Evolutionary conservation across 2,113 vertebrate species (phyloP).

Genomic region (Nothoprocta pentlandii): DNA sequence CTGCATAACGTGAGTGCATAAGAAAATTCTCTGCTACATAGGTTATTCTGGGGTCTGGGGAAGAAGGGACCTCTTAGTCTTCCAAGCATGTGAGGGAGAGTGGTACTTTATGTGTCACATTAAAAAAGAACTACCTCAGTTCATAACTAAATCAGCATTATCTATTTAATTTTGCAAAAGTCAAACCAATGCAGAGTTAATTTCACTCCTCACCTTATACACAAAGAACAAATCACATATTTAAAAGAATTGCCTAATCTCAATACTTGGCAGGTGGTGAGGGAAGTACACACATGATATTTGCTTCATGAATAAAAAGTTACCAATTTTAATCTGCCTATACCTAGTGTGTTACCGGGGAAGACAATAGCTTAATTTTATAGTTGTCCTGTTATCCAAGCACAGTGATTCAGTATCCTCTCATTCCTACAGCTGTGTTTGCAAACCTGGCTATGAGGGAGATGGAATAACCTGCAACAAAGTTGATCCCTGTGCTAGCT

Average conservation of each 20-base stretch:
- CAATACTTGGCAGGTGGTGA: neutral
- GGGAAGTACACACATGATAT: neutral
- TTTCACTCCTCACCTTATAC: neutral
- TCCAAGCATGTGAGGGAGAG: neutral
- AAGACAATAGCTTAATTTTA: neutral
- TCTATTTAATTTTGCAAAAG: neutral
- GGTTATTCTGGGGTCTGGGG: neutral
- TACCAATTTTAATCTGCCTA: neutral
- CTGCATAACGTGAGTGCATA: neutral
- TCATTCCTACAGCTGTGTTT: constrained; percentile 84
- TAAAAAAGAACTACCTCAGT: neutral
- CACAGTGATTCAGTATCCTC: neutral
- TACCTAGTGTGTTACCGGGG: neutral
- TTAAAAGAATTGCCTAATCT: neutral
- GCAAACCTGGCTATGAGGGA: constrained; percentile 89
- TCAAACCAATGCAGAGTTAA: neutral
- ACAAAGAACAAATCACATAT: neutral
- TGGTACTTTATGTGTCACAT: neutral
- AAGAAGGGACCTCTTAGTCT: neutral
- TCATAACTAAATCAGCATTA: neutral
- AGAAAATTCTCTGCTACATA: neutral
- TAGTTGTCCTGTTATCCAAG: neutral
- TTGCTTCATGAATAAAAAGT: neutral
- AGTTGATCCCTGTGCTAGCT: constrained; percentile 81
- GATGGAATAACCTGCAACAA: constrained; percentile 86